Evolutionary conservation across 2,113 vertebrate genomes (phyloP), one percentile per base, ranked within the genome.

Genomic region (Scomber scombrus): DNA sequence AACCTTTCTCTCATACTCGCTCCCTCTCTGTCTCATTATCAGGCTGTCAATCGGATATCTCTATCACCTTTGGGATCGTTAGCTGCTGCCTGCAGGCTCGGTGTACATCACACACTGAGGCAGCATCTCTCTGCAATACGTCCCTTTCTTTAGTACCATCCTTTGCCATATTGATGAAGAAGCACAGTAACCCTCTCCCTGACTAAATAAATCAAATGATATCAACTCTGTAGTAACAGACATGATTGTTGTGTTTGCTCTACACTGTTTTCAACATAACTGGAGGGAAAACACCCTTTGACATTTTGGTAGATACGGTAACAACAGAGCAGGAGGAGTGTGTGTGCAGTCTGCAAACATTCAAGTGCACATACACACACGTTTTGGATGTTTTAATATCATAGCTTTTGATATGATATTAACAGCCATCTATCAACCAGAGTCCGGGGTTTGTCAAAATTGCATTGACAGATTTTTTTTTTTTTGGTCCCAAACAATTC

Each of bases 21-120:
- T 87, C 72, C 70, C 88, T 76, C 75, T 88, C 85, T 67, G 80
- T 87, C 90, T 88, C 89, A 83, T 92, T 90, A 94, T 89, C 85
- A 63, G 81, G 49, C 82, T 80, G 85, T 84, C 61, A 62, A 92
- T 93, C 85, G 34, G 86, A 88, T 83, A 80, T 89, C 90, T 90
- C 85, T 63, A 78, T 85, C 89, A 88, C 88, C 86, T 90, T 64
- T 82, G 81, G 88, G 85, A 88, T 88, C 73, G 67, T 91, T 88
- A 85, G 80, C 84, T 66, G 83, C 78, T 56, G 86, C 85, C 82
- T 75, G 60, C 51, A 75, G 71, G 54, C 75, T 68, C 43, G 2
- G 69, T 63, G 66, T 61, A 57, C 70, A 75, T 71, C 54, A 19
- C 45, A 71, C 67, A 64, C 82, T 31, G 43, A 74, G 52, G 82